Evolutionary conservation across 2,888 invertebrate genomes (phyloP).

Genomic region (Cyclophora albipunctata): DNA sequence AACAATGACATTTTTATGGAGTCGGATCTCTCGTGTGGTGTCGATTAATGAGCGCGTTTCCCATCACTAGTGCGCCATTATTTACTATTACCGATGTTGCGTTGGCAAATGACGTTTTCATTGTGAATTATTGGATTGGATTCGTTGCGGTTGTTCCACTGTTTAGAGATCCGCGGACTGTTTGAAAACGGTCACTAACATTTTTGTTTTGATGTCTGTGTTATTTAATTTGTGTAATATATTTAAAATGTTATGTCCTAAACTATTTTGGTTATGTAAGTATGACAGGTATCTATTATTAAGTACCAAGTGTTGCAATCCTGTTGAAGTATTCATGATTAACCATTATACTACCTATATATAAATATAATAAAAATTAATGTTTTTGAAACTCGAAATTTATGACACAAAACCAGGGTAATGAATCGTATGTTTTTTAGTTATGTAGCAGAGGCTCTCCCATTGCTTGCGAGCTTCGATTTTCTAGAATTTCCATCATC

Average conservation of each 20-base stretch:
- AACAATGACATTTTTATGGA: slow-evolving; percentile 50
- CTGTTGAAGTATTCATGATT: too few species aligned
- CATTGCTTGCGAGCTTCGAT: too few species aligned
- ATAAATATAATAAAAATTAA: too few species aligned
- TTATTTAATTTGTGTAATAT: slow-evolving; percentile 8
- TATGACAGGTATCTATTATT: too few species aligned
- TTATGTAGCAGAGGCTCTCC: too few species aligned
- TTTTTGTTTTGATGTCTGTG: slow-evolving; percentile 3
- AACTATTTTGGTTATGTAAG: too few species aligned
- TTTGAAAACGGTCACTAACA: background rate
- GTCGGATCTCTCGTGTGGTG: slow-evolving; percentile 18
- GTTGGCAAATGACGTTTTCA: slow-evolving; percentile 11
- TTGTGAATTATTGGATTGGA: slow-evolving; percentile 14
- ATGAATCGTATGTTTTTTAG: too few species aligned
- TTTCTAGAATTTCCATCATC: too few species aligned
- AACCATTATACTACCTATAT: too few species aligned
- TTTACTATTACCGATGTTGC: slow-evolving; percentile 8
- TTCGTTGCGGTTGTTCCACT: slow-evolving; percentile 12
- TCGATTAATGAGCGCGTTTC: slow-evolving; percentile 25
- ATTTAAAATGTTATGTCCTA: background rate
- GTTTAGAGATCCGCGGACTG: slow-evolving; percentile 9
- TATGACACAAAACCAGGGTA: too few species aligned
- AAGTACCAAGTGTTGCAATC: too few species aligned
- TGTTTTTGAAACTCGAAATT: too few species aligned
- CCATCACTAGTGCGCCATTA: slow-evolving; percentile 13